A percentile compares a stretch with the other conserved stretches of the same genome.
These are phyloP conservation scores for Leptobrachium ailaonicum DNA, from an alignment of 2,113 vertebrate genomes.

Conservation along the genomic window DNA sequence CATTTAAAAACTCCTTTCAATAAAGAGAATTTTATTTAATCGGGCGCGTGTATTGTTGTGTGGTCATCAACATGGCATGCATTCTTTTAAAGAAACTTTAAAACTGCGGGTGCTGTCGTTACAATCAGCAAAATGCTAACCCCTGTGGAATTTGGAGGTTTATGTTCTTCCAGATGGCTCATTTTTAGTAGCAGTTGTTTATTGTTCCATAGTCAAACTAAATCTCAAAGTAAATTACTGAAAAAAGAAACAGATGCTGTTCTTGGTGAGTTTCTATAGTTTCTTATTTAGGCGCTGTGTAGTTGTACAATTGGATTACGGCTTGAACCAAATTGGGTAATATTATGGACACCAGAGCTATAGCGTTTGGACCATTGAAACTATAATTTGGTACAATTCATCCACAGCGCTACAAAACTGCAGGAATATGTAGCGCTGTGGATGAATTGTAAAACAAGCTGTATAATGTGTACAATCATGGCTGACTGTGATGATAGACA, in stretches of 20 bases:
- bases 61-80: not conserved
- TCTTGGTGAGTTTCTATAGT: not conserved
- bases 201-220: not conserved
- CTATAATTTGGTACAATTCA: too few relatives aligned
- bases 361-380: too few relatives aligned
- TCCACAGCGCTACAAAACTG: too few relatives aligned
- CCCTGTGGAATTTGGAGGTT: not conserved
- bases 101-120: not conserved
- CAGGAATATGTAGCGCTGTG: too few relatives aligned
- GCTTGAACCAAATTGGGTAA: not conserved
- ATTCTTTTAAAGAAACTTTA: not conserved
- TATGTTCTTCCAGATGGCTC: not conserved
- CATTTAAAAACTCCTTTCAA: slow-evolving; percentile 21
- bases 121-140: not conserved
- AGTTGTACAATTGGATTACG: not conserved
- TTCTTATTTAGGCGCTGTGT: not conserved
- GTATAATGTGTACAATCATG: too few relatives aligned
- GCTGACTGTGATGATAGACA: too few relatives aligned
- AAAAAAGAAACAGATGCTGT: not conserved
- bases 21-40: slow-evolving; percentile 8
- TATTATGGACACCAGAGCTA: not conserved
- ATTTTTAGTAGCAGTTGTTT: not conserved
- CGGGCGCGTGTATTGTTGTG: not conserved
- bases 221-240: not conserved
- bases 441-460: too few relatives aligned